Conservation (phyloP, 1,140 invertebrate species). For the Nephotettix cincticeps region DNA sequence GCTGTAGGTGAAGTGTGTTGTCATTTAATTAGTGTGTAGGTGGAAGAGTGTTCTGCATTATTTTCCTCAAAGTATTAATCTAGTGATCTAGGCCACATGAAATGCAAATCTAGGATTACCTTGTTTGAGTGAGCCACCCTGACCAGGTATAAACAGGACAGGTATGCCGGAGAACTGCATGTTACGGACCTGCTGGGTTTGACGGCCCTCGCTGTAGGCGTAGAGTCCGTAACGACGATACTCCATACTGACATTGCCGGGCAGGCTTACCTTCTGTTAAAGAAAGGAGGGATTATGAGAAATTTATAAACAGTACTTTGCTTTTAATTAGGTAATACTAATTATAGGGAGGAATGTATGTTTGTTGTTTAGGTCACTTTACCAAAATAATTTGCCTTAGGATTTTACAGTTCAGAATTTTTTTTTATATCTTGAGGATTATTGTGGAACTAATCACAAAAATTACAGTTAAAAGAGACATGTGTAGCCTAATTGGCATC, state of each 20-base stretch:
- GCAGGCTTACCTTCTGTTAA: slow-evolving; percentile 64
- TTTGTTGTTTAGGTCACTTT: neutral
- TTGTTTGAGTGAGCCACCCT: slow-evolving; percentile 89
- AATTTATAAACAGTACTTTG: neutral
- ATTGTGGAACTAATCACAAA: neutral
- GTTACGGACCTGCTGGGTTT: slow-evolving; percentile 65
- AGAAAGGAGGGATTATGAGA: slow-evolving; percentile 30
- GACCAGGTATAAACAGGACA: slow-evolving; percentile 90
- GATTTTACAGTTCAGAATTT: neutral
- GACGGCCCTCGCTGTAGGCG: slow-evolving; percentile 86
- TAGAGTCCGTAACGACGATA: slow-evolving; percentile 80
- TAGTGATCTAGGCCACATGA: too few species aligned
- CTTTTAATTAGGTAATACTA: neutral
- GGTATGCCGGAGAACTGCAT: slow-evolving; percentile 82
- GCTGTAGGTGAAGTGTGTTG: too few species aligned
- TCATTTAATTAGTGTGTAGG: too few species aligned
- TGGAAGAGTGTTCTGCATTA: too few species aligned
- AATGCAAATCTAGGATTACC: too few species aligned
- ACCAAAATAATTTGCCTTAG: neutral
- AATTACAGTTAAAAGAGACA: too few species aligned
- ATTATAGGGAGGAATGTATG: neutral
- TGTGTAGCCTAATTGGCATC: too few species aligned
- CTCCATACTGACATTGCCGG: slow-evolving; percentile 53
- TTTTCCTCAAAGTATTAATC: too few species aligned
- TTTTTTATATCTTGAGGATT: neutral